Evolutionary conservation across 1,140 invertebrate genomes (phyloP).

Genomic region (Drosophila kurseongensis): DNA sequence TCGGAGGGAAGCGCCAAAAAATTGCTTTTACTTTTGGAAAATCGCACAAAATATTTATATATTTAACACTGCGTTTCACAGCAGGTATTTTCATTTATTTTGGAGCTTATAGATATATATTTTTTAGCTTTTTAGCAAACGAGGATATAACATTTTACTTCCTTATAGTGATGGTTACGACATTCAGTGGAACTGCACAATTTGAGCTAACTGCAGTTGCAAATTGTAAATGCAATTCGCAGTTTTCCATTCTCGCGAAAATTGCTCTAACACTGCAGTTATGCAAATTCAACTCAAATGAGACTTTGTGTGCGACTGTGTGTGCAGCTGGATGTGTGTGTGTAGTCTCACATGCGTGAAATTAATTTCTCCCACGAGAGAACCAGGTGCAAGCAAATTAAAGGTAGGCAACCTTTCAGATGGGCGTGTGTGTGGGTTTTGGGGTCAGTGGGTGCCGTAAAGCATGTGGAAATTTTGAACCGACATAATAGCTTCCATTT

Average conservation of each 20-base stretch:
- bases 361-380: slow-evolving; percentile 42
- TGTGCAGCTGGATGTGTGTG: slow-evolving; percentile 5
- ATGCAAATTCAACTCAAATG: slow-evolving; percentile 44
- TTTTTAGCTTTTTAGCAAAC: neutral
- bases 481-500: neutral
- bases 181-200: slow-evolving; percentile 4
- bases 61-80: neutral
- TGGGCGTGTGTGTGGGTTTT: neutral
- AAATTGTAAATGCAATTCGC: slow-evolving; percentile 54
- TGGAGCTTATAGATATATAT: neutral
- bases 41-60: no score
- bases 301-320: slow-evolving; percentile 6
- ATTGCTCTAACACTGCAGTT: slow-evolving; percentile 46
- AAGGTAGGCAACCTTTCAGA: slow-evolving; percentile 18
- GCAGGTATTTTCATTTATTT: neutral
- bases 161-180: slow-evolving; percentile 15
- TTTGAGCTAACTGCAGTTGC: slow-evolving; percentile 43
- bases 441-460: neutral
- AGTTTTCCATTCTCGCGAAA: slow-evolving; percentile 47
- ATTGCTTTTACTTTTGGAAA: neutral
- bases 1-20: neutral
- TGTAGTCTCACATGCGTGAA: slow-evolving; percentile 37
- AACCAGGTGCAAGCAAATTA: slow-evolving; percentile 21
- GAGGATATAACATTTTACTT: neutral
- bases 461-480: neutral